Conservation (phyloP, 2,888 invertebrate genomes). For the Iphiclides podalirius region DNA sequence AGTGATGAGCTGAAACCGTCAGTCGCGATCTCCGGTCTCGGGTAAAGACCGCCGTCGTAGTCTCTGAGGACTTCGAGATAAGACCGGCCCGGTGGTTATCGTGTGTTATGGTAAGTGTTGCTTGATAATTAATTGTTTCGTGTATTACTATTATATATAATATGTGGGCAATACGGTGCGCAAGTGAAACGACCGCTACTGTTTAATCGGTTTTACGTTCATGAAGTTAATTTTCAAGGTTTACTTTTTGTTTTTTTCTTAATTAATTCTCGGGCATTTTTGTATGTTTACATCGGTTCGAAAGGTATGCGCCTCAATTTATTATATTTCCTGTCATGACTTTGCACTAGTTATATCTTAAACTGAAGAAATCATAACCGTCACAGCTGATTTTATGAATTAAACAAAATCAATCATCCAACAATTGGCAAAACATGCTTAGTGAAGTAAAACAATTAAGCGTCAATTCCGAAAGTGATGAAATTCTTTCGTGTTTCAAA, state of each 20-base stretch:
- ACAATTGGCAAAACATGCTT: no score
- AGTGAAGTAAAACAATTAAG: no score
- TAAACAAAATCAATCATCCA: no score
- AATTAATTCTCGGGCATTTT: not conserved
- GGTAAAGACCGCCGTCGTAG: no score
- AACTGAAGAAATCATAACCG: no score
- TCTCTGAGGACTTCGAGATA: no score
- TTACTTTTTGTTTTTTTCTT: not conserved
- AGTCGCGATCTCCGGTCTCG: constrained; percentile 6
- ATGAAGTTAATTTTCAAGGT: not conserved
- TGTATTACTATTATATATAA: no score
- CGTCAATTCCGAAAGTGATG: no score
- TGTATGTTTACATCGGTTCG: no score
- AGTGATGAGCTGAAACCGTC: constrained; percentile 13
- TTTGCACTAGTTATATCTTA: not conserved
- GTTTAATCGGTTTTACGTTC: not conserved
- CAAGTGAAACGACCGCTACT: not conserved
- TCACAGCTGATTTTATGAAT: no score
- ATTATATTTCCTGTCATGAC: not conserved
- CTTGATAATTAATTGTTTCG: not conserved
- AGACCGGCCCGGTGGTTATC: not conserved
- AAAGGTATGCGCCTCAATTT: not conserved
- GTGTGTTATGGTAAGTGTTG: not conserved
- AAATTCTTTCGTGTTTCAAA: no score
- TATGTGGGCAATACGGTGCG: no score